Evolutionary conservation across 1,140 invertebrate species (phyloP), one percentile per base, ranked within the genome.

Genomic region (Apolygus lucorum): DNA sequence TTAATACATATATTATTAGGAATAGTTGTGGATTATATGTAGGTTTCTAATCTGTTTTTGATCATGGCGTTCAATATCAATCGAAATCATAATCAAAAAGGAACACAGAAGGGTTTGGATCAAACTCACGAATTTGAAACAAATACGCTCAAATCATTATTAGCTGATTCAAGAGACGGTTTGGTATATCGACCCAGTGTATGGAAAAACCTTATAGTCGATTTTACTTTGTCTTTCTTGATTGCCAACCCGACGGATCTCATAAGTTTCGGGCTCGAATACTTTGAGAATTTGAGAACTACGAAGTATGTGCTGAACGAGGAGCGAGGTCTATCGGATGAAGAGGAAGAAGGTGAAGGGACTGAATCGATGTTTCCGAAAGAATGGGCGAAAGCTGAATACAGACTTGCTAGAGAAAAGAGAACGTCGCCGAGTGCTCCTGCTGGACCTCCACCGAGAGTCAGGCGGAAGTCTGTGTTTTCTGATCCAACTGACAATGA

Each of bases 391-490:
- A 8, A 59, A 24, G 4, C 4, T 59, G 54, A 21, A 59, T 8
- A 4, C 8, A 17, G 11, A 14, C 2, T 11, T 24, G 22, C 2
- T 4, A 24, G 54, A 59, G 22, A 59, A 22, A 59, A 4, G 54
- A 21, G 8, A 22, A 21, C 4, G 54, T 11, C 54, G 4, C 54
- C 54, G 22, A 24, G 8, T 24, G 54, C 22, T 11, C 17, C 34
- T 49, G 34, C 8, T 49, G 34, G 8, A 11, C 34, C 34, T 11
- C 34, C n/a, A n/a, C n/a, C n/a, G n/a, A 4, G 22, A 59, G 2
- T 59, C 4, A 11, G 54, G 54, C 11, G 54, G 54, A 59, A 59
- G 22, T 59, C 54, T 22, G 54, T 59, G 11, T 59, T 59, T 59
- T 8, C 54, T 17, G 54, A 59, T 59, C 2, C 22, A 11, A 22